Evolutionary conservation across 1,140 invertebrate genomes (phyloP).

Genomic region (Zaprionus africanus): DNA sequence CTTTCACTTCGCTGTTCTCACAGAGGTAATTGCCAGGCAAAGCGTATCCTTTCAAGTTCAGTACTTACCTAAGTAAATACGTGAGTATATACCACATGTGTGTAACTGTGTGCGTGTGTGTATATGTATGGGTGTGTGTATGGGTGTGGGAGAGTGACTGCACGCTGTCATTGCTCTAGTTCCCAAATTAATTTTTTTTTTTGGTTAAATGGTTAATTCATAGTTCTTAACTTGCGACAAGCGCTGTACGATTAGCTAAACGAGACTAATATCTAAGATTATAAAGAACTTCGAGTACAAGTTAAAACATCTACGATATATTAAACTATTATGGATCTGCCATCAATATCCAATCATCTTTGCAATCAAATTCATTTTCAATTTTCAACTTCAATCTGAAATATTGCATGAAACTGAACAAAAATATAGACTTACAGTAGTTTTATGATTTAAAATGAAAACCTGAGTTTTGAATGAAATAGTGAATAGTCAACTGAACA

Average conservation of each 20-base stretch:
- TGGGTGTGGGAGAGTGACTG: conserved; percentile 11
- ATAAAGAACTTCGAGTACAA: background rate
- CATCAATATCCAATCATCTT: background rate
- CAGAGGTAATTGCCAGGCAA: conserved; percentile 45
- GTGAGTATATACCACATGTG: conserved; percentile 12
- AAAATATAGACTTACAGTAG: too few relatives aligned
- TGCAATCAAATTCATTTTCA: too few relatives aligned
- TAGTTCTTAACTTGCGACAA: background rate
- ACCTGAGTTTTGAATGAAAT: too few relatives aligned
- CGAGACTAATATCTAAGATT: too few relatives aligned
- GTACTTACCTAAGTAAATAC: conserved; percentile 49
- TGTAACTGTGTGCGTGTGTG: conserved; percentile 10
- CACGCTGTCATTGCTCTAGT: conserved; percentile 26
- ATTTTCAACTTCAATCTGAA: too few relatives aligned
- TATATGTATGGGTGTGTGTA: conserved; percentile 8
- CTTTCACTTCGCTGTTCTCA: conserved; percentile 5
- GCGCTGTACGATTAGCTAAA: background rate
- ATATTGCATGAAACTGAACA: too few relatives aligned
- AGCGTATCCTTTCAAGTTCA: conserved; percentile 49
- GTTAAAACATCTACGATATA: background rate
- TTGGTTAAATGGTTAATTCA: conserved; percentile 24
- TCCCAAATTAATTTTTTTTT: conserved; percentile 17
- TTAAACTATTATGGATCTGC: background rate
- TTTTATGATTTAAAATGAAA: too few relatives aligned
- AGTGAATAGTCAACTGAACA: too few relatives aligned